A percentile compares a stretch with the other conserved stretches of the same genome.
phyloP scores from a whole-genome alignment of 2,888 invertebrate genomes.

The Dynastes tityus region DNA sequence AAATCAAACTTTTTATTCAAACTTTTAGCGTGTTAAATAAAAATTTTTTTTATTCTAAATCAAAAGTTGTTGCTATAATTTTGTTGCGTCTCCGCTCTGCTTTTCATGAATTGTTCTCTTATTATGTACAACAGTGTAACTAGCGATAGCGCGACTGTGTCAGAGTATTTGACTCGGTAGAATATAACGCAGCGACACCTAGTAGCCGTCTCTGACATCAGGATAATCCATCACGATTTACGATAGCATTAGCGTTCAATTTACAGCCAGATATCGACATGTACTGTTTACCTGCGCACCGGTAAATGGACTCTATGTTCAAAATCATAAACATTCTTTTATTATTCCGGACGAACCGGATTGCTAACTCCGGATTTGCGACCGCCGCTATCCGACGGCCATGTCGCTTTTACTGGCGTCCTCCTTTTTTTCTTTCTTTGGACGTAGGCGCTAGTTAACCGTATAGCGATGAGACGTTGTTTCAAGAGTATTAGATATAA shows the following conservation, averaged over 20 bases:
- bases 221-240: constrained; percentile 70
- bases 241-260: constrained; percentile 65
- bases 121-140: constrained; percentile 8
- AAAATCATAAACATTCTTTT: constrained; percentile 60
- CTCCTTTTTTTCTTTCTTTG: not conserved
- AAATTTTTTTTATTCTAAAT: too few species aligned
- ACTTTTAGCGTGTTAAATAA: too few species aligned
- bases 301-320: constrained; percentile 55
- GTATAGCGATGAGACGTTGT: not conserved
- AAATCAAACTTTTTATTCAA: too few species aligned
- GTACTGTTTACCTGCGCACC: constrained; percentile 44
- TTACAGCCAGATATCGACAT: constrained; percentile 65
- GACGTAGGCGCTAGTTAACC: constrained; percentile 8
- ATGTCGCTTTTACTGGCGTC: constrained; percentile 4
- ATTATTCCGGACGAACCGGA: constrained; percentile 29
- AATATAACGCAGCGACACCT: constrained; percentile 36
- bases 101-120: too few species aligned
- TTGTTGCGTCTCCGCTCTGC: too few species aligned
- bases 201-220: constrained; percentile 61
- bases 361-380: constrained; percentile 30
- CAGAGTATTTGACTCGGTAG: constrained; percentile 61
- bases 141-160: constrained; percentile 60
- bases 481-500: not conserved
- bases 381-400: not conserved
- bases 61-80: too few species aligned